Evolutionary conservation across 2,888 invertebrate genomes (phyloP).

Genomic region (Drosophila recens): DNA sequence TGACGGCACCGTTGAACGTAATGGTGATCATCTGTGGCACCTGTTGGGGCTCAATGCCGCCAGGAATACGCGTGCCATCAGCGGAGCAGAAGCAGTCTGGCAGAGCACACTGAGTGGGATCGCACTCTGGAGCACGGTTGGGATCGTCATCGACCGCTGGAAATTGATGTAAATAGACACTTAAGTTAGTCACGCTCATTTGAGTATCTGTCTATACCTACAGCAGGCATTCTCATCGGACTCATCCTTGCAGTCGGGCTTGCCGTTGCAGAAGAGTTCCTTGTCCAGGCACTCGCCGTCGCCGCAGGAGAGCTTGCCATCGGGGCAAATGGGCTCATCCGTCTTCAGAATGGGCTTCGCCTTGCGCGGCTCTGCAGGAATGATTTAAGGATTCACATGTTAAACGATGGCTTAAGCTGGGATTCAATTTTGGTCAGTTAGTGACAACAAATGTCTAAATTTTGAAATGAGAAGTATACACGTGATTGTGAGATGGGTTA

Average conservation of each 20-base stretch:
- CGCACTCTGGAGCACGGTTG: slow-evolving; percentile 96
- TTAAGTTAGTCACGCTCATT: background rate
- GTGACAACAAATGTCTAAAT: slow-evolving; percentile 73
- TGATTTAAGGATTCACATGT: background rate
- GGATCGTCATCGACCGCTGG: slow-evolving; percentile 95
- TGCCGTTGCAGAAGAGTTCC: slow-evolving; percentile 96
- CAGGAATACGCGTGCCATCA: slow-evolving; percentile 95
- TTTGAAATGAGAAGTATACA: slow-evolving; percentile 72
- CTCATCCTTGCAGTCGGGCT: slow-evolving; percentile 96
- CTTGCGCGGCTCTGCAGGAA: slow-evolving; percentile 92
- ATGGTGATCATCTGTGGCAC: slow-evolving; percentile 97
- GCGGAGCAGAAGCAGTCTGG: slow-evolving; percentile 98
- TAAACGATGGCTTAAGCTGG: slow-evolving; percentile 2
- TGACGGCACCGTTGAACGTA: slow-evolving; percentile 96
- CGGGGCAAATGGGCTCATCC: slow-evolving; percentile 96
- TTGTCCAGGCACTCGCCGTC: slow-evolving; percentile 96
- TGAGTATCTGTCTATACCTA: slow-evolving; percentile 87
- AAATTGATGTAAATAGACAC: background rate
- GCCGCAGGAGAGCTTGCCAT: slow-evolving; percentile 95
- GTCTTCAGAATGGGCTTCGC: slow-evolving; percentile 95
- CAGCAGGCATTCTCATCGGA: slow-evolving; percentile 98
- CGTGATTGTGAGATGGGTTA: slow-evolving; percentile 43
- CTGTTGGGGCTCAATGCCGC: slow-evolving; percentile 92
- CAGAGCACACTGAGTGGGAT: slow-evolving; percentile 93
- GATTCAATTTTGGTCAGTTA: slow-evolving; percentile 38